Conservation (phyloP, 2,797 vertebrate genomes). For the Muraenolepis orangiensis region DNA sequence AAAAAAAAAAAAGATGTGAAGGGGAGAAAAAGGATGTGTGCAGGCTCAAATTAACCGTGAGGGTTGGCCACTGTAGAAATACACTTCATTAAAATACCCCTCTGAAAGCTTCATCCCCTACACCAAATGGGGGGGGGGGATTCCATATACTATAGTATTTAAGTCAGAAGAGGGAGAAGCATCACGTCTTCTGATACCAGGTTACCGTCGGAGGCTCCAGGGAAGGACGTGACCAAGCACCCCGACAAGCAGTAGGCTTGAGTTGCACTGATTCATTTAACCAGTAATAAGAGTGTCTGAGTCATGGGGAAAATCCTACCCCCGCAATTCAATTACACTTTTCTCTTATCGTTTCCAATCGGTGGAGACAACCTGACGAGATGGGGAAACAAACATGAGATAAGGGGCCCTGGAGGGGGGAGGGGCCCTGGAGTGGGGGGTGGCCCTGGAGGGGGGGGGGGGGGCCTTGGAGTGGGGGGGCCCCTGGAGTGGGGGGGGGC, state of each 20-base stretch:
- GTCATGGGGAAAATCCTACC: conserved; percentile 62
- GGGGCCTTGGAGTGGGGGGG: conserved; percentile 13
- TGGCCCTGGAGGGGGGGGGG: conserved; percentile 18
- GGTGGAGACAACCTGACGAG: conserved; percentile 32
- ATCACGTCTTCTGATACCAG: background rate
- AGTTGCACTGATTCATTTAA: conserved; percentile 52
- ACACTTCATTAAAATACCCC: background rate
- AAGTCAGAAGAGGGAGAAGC: background rate
- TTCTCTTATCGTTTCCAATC: conserved; percentile 49
- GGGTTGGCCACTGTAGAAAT: background rate
- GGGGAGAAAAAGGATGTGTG: too few species aligned
- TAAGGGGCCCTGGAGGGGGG: conserved; percentile 9
- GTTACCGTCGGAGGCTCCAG: background rate
- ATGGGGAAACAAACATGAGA: conserved; percentile 35
- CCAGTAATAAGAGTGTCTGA: conserved; percentile 39
- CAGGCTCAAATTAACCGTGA: background rate
- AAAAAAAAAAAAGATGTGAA: background rate
- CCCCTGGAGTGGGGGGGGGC: conserved; percentile 18
- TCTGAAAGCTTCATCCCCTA: background rate
- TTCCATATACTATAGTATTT: too few species aligned
- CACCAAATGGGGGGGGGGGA: background rate
- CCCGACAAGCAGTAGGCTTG: conserved; percentile 37
- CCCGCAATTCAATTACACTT: conserved; percentile 53
- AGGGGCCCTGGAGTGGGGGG: conserved; percentile 20
- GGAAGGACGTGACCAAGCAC: background rate